Base-by-base conservation (phyloP, 2,888 invertebrate species). In the Drosophila anceps region DNA sequence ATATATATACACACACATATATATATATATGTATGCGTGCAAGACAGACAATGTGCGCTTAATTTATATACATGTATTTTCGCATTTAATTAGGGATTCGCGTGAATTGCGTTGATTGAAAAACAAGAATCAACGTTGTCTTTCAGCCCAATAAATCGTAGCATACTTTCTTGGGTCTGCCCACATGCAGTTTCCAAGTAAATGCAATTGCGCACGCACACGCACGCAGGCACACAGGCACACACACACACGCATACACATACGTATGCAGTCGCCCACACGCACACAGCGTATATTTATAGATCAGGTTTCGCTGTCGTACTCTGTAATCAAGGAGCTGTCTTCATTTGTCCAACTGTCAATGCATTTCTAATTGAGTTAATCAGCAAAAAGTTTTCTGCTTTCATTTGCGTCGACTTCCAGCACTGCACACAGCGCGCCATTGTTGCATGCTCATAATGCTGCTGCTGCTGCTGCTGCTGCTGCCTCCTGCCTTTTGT, bases 311-410 rank as follows among this genome's bases (percentile, higher is more conserved):
- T 24, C 50, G 20, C 51, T 72, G 43, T 9, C 29, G 51, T 18
- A n/a, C 43, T 18, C 18, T n/a, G 37, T 24, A 37, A 37, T 67
- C 62, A 80, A 71, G 70, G 74, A 71, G 67, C 77, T 72, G 75
- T 72, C 75, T 74, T 63, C 58, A 55, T 75, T 63, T 55, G 69
- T 70, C 68, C 70, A 72, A 64, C 65, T 69, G 64, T 62, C 72
- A 75, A 64, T 78, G 50, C 63, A 75, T 75, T 70, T 69, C 67
- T 75, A 75, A 78, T 81, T 81, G 73, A 78, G 78, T 81, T 78
- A 68, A 78, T 72, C 65, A 81, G 64, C n/a, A 63, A 60, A 60
- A 51, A 44, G 24, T 39, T 57, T 27, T n/a, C 13, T 20, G 53
- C 3, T 37, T 24, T 18, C 20, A 15, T 55, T 29, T 18, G 24